phyloP scores from a whole-genome alignment of 2,888 invertebrate genomes.

The Tuta absoluta region DNA sequence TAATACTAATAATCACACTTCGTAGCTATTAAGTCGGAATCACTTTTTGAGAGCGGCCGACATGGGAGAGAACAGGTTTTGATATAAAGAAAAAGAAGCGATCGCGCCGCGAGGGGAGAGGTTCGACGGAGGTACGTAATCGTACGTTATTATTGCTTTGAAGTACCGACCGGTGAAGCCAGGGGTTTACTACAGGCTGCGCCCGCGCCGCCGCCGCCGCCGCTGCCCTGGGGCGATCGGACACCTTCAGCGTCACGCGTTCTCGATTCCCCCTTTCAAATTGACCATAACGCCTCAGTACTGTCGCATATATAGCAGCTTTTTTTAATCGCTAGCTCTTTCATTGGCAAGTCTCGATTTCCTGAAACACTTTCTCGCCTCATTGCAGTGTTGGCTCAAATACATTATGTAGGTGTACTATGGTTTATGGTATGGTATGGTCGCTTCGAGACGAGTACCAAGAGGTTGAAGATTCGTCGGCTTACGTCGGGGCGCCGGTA shows the following conservation, averaged over 20 bases:
- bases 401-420: background rate
- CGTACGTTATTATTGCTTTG: slow-evolving; percentile 75
- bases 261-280: slow-evolving; percentile 11
- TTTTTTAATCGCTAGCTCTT: background rate
- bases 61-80: slow-evolving; percentile 70
- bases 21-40: slow-evolving; percentile 70
- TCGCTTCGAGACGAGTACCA: too few species aligned
- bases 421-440: too few species aligned
- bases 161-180: slow-evolving; percentile 61
- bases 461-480: too few species aligned
- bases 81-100: slow-evolving; percentile 63
- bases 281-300: background rate
- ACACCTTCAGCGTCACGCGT: slow-evolving; percentile 29
- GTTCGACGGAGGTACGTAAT: slow-evolving; percentile 56
- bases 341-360: background rate
- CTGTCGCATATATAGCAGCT: background rate
- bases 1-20: slow-evolving; percentile 72
- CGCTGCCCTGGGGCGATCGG: slow-evolving; percentile 28
- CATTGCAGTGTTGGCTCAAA: background rate
- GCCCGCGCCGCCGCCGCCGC: slow-evolving; percentile 35
- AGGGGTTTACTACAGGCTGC: slow-evolving; percentile 38
- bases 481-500: too few species aligned
- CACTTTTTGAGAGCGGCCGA: slow-evolving; percentile 66
- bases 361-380: background rate
- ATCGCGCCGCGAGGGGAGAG: slow-evolving; percentile 64